phyloP scores from a whole-genome alignment of 2,888 invertebrate genomes.

The Polyommatus iphigenia region DNA sequence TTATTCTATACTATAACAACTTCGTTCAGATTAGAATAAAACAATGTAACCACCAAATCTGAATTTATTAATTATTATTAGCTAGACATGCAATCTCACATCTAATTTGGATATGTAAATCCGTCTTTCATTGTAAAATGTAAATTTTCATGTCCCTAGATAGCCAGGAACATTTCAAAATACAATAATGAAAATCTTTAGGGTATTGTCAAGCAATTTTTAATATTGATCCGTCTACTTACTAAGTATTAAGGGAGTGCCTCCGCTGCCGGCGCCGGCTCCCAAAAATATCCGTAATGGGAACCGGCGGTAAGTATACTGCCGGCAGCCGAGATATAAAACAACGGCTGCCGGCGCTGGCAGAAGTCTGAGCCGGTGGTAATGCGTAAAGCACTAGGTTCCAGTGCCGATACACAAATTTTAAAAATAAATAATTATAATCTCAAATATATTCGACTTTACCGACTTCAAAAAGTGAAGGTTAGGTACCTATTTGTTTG shows the following conservation, averaged over 20 bases:
- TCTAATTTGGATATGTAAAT: constrained; percentile 4
- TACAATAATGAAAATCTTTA: background rate
- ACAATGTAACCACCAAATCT: background rate
- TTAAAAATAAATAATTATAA: too few species aligned
- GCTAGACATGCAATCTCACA: constrained; percentile 8
- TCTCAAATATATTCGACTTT: too few species aligned
- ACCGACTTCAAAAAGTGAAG: too few species aligned
- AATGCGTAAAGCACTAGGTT: too few species aligned
- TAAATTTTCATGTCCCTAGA: background rate
- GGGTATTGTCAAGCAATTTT: background rate
- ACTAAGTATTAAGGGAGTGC: background rate
- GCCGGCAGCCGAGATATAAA: too few species aligned
- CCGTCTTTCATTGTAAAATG: background rate
- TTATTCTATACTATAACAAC: background rate
- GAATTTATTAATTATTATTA: background rate
- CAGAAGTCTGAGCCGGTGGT: too few species aligned
- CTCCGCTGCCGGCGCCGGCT: too few species aligned
- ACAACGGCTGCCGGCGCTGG: too few species aligned
- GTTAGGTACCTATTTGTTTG: too few species aligned
- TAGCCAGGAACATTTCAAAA: background rate
- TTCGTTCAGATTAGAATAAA: background rate
- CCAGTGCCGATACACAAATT: too few species aligned
- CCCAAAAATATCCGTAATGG: too few species aligned
- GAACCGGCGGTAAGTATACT: too few species aligned
- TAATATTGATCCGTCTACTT: background rate